phyloP scores from a whole-genome alignment of 2,797 vertebrate species.

The Acrossocheilus fasciatus region DNA sequence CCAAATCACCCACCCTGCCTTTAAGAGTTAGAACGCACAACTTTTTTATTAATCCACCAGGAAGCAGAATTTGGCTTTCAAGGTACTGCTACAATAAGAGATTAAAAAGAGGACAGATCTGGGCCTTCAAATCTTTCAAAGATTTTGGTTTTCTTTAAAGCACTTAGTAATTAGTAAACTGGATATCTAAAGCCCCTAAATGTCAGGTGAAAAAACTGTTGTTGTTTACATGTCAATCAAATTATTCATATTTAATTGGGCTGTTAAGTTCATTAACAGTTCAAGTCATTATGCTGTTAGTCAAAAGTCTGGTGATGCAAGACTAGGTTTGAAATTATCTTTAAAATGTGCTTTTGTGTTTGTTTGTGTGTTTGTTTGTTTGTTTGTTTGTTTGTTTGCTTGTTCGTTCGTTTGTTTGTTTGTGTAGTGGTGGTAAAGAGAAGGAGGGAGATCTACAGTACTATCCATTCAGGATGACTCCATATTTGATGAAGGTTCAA shows the following conservation, averaged over 20 bases:
- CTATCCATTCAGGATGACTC: slow-evolving; percentile 94
- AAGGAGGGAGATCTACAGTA: slow-evolving; percentile 82
- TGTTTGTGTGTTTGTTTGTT: not conserved
- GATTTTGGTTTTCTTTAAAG: not conserved
- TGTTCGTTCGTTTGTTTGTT: slow-evolving; percentile 40
- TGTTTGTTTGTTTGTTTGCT: slow-evolving; percentile 29
- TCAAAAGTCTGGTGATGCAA: not conserved
- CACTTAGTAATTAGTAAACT: not conserved
- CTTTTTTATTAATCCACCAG: not conserved
- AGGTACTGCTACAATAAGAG: not conserved
- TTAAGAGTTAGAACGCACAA: not conserved
- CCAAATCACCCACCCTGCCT: too few species aligned
- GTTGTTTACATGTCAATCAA: not conserved
- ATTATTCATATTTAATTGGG: not conserved
- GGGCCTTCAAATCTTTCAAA: not conserved
- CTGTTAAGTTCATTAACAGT: not conserved
- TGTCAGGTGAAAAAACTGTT: not conserved
- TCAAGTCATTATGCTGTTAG: not conserved
- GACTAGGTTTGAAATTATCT: not conserved
- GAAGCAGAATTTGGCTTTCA: not conserved
- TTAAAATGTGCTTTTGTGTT: not conserved
- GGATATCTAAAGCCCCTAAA: not conserved
- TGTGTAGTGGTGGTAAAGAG: slow-evolving; percentile 83
- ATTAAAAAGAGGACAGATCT: not conserved
- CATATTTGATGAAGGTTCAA: slow-evolving; percentile 91